phyloP scores from a whole-genome alignment of 2,888 invertebrate species.

The Limnephilus marmoratus region DNA sequence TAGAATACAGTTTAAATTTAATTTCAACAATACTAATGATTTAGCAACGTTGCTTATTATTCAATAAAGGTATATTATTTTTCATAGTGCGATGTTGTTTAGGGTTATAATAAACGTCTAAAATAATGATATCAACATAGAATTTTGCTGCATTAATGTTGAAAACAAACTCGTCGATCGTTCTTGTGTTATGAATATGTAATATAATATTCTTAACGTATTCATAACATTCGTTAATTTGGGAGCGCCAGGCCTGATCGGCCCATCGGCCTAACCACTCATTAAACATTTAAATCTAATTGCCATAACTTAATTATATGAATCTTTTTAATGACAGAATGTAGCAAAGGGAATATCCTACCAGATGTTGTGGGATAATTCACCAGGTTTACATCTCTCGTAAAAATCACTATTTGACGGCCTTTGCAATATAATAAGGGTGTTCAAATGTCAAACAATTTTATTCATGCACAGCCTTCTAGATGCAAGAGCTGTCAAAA shows the following conservation, averaged over 20 bases:
- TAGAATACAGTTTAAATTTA: background rate
- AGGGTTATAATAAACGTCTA: background rate
- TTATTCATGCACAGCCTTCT: constrained; percentile 39
- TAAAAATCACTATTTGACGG: constrained; percentile 27
- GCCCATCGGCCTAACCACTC: constrained; percentile 22
- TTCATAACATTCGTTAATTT: constrained; percentile 5
- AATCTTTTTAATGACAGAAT: background rate
- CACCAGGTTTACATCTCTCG: constrained; percentile 38
- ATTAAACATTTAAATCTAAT: constrained; percentile 28
- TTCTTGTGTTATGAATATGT: constrained; percentile 21
- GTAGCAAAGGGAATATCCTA: background rate
- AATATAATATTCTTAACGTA: constrained; percentile 6
- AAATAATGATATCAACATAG: background rate
- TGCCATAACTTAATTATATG: background rate
- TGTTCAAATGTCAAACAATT: constrained; percentile 54
- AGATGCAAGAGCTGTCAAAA: constrained; percentile 36
- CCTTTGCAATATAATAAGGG: constrained; percentile 33
- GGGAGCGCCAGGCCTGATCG: background rate
- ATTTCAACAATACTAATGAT: background rate
- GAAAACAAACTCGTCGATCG: background rate
- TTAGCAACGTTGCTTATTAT: background rate
- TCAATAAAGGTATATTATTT: background rate
- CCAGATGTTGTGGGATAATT: constrained; percentile 12
- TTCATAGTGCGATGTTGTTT: background rate
- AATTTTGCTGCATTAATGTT: background rate